These are phyloP conservation scores for Leucopsar rothschildi DNA, from an alignment of 2,113 vertebrate species.

Conservation along the genomic window DNA sequence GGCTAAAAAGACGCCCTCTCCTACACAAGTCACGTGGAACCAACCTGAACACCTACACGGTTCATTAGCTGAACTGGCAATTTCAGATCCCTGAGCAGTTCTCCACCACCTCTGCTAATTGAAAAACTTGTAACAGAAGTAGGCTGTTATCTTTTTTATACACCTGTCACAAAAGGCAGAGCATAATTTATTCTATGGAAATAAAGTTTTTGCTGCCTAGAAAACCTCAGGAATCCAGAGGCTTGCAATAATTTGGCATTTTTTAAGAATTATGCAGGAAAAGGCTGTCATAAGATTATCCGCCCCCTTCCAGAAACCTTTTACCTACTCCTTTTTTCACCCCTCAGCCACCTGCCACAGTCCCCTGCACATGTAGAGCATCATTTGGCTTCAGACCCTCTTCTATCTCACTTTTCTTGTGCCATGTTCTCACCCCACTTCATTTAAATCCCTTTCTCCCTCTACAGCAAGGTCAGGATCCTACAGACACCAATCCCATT, in stretches of 20 bases:
- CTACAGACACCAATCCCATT: neutral
- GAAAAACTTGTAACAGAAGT: constrained; percentile 20
- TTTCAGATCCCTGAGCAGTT: constrained; percentile 36
- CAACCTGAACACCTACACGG: constrained; percentile 1
- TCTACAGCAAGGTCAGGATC: neutral
- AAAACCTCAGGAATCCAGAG: neutral
- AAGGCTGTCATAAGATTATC: neutral
- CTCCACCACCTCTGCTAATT: constrained; percentile 13
- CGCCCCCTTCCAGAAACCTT: neutral
- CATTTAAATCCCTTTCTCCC: neutral
- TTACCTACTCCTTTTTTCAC: neutral
- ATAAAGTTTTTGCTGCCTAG: neutral
- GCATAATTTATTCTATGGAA: neutral
- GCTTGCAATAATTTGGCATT: neutral
- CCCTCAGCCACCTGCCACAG: neutral
- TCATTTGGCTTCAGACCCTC: neutral
- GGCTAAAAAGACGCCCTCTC: neutral
- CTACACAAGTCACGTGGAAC: constrained; percentile 29
- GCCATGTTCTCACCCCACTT: neutral
- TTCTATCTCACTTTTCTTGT: neutral
- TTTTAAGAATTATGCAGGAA: neutral
- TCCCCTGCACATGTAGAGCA: neutral
- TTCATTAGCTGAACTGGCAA: constrained; percentile 49
- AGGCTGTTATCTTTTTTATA: neutral
- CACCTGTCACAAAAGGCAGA: neutral